Evolutionary conservation across 2,888 invertebrate species (phyloP).

Genomic region (Hirtodrosophila trivittata): DNA sequence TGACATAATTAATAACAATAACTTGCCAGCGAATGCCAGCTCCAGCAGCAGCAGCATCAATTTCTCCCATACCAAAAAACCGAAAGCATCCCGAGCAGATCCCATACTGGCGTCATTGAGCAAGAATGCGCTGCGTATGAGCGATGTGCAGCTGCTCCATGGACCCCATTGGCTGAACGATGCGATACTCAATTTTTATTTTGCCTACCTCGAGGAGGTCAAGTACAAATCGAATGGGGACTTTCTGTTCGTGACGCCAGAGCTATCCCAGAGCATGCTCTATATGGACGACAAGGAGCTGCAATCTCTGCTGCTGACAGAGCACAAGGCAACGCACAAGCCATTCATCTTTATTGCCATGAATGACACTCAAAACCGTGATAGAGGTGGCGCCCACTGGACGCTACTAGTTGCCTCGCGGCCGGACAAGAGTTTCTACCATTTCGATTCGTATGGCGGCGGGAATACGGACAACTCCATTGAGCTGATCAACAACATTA

Average conservation of each 20-base stretch:
- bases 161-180: slow-evolving; percentile 95
- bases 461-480: slow-evolving; percentile 88
- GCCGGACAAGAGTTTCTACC: slow-evolving; percentile 89
- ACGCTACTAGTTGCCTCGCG: slow-evolving; percentile 92
- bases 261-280: slow-evolving; percentile 93
- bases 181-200: slow-evolving; percentile 92
- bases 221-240: slow-evolving; percentile 86
- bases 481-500: slow-evolving; percentile 86
- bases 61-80: slow-evolving; percentile 35
- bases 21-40: slow-evolving; percentile 1
- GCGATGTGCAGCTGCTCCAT: slow-evolving; percentile 91
- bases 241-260: slow-evolving; percentile 91
- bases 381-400: slow-evolving; percentile 95
- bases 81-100: slow-evolving; percentile 70
- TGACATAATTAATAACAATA: background rate
- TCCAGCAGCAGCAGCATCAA: slow-evolving; percentile 7
- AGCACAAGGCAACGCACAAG: slow-evolving; percentile 87
- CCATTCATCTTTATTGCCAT: slow-evolving; percentile 93
- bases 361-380: slow-evolving; percentile 90
- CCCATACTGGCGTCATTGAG: slow-evolving; percentile 89
- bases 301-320: slow-evolving; percentile 87
- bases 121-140: slow-evolving; percentile 86
- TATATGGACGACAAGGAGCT: slow-evolving; percentile 89
- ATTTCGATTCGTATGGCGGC: slow-evolving; percentile 90
- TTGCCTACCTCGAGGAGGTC: slow-evolving; percentile 92